Percentiles rank a stretch among this genome's conserved stretches.
Conservation (phyloP, 2,113 vertebrate genomes). For the rabbit (Oryctolagus cuniculus) region DNA sequence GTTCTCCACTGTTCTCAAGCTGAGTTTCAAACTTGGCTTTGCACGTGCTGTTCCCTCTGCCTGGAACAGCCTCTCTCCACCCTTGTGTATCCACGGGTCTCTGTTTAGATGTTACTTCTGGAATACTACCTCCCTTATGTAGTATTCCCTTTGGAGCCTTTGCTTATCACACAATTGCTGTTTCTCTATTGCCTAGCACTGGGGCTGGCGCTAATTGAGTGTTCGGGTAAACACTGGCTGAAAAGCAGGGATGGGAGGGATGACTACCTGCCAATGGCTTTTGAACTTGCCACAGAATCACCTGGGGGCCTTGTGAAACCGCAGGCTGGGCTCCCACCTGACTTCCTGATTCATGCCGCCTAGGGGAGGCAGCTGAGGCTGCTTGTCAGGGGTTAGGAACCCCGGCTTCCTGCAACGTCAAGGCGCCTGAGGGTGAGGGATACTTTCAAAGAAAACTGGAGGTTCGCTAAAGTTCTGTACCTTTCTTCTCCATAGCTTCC, state of each 20-base stretch:
- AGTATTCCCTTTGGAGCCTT: neutral
- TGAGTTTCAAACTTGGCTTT: neutral
- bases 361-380: neutral
- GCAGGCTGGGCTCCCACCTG: neutral
- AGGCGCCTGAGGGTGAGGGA: neutral
- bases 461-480: neutral
- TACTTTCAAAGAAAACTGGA: neutral
- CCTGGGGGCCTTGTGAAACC: neutral
- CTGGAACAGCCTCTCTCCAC: neutral
- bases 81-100: neutral
- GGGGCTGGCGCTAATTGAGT: neutral
- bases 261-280: neutral
- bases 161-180: neutral
- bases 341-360: neutral
- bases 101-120: neutral
- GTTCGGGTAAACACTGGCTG: too few species aligned
- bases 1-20: neutral
- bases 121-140: neutral
- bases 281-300: neutral
- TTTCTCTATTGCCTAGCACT: neutral
- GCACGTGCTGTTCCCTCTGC: neutral
- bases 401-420: neutral
- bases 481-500: neutral
- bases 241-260: neutral
- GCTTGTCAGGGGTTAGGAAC: neutral